A percentile compares a stretch with the other conserved stretches of the same genome.
Conservation (phyloP, 2,888 invertebrate species). For the Macrostomum cliftonense region DNA sequence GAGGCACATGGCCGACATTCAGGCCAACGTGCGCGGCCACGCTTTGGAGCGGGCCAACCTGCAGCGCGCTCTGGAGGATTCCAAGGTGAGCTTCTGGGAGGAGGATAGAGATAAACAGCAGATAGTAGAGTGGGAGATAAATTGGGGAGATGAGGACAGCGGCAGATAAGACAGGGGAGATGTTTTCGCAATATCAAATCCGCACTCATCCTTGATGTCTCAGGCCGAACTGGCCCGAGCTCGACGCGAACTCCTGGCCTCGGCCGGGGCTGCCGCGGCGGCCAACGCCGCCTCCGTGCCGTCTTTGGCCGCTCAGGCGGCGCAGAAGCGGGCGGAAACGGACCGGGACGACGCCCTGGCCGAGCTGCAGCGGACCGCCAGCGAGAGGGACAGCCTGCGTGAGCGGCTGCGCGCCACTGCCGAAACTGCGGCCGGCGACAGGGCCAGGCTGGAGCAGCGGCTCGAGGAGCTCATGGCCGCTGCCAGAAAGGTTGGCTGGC, state of each 20-base stretch:
- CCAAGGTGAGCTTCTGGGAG: too few relatives aligned
- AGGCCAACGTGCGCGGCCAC: too few relatives aligned
- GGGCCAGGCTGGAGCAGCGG: slow-evolving; percentile 32
- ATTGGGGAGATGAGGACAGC: too few relatives aligned
- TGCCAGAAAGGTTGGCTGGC: too few relatives aligned
- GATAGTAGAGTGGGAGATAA: too few relatives aligned
- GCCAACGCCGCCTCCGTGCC: slow-evolving; percentile 17
- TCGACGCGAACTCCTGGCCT: slow-evolving; percentile 21
- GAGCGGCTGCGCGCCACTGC: slow-evolving; percentile 34
- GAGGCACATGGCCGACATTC: slow-evolving; percentile 31
- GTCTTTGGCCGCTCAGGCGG: slow-evolving; percentile 36
- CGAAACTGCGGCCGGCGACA: slow-evolving; percentile 30
- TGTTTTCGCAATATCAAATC: too few relatives aligned
- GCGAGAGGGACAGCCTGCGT: slow-evolving; percentile 33
- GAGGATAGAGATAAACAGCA: too few relatives aligned
- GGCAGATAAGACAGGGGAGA: too few relatives aligned
- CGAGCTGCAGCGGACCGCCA: slow-evolving; percentile 28
- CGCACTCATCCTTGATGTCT: too few relatives aligned
- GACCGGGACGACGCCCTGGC: slow-evolving; percentile 31
- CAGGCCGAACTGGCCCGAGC: slow-evolving; percentile 25
- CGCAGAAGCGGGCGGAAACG: slow-evolving; percentile 34
- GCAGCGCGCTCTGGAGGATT: too few relatives aligned
- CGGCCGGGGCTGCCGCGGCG: slow-evolving; percentile 13
- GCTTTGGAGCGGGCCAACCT: too few relatives aligned
- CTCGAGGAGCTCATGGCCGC: slow-evolving; percentile 20